phyloP scores from a whole-genome alignment of 2,113 vertebrate species.

The Macaca mulatta region DNA sequence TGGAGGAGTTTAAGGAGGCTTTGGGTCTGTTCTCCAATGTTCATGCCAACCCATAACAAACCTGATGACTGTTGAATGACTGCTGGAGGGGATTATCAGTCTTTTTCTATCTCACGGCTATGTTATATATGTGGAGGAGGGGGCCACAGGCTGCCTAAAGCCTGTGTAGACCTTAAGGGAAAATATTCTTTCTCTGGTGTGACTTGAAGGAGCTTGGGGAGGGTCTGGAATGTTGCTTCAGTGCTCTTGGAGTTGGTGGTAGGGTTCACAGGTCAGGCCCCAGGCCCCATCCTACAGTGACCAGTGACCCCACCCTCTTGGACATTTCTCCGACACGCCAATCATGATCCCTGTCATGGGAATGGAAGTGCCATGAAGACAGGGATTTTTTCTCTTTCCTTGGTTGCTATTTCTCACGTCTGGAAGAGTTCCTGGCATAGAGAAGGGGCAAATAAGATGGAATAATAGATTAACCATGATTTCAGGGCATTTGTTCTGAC shows the following conservation, averaged over 20 bases:
- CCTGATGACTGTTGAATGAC: neutral
- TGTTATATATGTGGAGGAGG: rapidly evolving
- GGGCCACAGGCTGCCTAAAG: neutral
- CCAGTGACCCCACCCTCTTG: neutral
- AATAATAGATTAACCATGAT: neutral
- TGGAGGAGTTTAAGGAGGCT: neutral
- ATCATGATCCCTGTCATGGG: too few species aligned
- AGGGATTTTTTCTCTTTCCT: neutral
- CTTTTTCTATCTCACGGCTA: neutral
- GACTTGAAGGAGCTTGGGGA: neutral
- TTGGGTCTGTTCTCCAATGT: neutral
- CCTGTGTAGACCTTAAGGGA: neutral
- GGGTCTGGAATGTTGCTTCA: neutral
- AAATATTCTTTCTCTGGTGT: neutral
- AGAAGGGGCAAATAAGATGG: neutral
- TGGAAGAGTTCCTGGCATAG: neutral
- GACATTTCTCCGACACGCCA: neutral
- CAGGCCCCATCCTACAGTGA: neutral
- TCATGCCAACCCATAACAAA: neutral
- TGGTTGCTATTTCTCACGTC: neutral
- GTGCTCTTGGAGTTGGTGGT: neutral
- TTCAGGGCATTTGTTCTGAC: neutral
- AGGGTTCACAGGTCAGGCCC: neutral
- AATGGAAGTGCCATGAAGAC: neutral
- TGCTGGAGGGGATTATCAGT: neutral